A percentile compares a stretch with the other conserved stretches of the same genome.
phyloP scores from a whole-genome alignment of 2,888 invertebrate species.

The Lasioglossum oenotherae region DNA sequence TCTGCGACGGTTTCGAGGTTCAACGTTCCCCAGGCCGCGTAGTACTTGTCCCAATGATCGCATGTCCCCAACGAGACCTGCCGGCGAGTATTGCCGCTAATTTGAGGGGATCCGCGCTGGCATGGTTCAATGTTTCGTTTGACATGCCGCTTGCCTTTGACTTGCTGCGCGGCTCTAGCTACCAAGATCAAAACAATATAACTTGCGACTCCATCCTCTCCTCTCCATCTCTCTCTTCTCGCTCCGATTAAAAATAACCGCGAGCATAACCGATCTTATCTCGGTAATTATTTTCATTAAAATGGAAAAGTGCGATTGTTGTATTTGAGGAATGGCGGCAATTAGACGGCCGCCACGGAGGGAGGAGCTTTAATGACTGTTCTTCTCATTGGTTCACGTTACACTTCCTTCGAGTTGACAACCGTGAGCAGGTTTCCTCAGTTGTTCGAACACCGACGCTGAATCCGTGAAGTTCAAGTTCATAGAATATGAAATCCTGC shows the following conservation, averaged over 20 bases:
- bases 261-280: slow-evolving; percentile 32
- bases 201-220: background rate
- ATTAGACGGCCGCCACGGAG: slow-evolving; percentile 11
- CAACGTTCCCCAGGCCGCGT: slow-evolving; percentile 75
- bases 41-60: slow-evolving; percentile 67
- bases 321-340: slow-evolving; percentile 22
- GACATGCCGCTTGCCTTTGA: slow-evolving; percentile 63
- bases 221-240: background rate
- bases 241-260: slow-evolving; percentile 36
- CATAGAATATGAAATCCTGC: background rate
- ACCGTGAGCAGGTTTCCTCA: background rate
- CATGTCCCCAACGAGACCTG: slow-evolving; percentile 66
- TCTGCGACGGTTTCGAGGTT: slow-evolving; percentile 58
- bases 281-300: slow-evolving; percentile 46
- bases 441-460: background rate
- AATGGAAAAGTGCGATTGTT: slow-evolving; percentile 46
- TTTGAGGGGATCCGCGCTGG: slow-evolving; percentile 65
- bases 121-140: slow-evolving; percentile 66
- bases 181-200: slow-evolving; percentile 48
- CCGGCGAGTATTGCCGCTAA: slow-evolving; percentile 68
- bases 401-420: background rate
- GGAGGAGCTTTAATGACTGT: slow-evolving; percentile 11
- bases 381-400: slow-evolving; percentile 20
- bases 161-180: slow-evolving; percentile 49
- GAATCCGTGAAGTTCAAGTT: background rate